Conservation (phyloP, 2,888 invertebrate species). For the Scrobipalpa costella region DNA sequence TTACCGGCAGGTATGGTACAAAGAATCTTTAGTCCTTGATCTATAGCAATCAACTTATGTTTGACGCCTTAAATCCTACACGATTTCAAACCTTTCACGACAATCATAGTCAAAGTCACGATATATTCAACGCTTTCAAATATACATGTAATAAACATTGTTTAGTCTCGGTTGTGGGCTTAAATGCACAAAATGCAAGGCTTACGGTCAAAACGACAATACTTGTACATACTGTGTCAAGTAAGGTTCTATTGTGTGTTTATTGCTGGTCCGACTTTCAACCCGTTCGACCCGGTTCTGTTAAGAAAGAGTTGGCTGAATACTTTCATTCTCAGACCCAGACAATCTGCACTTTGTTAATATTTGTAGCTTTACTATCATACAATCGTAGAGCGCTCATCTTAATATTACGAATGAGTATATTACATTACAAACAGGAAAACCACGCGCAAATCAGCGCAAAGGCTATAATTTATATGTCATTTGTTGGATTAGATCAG, state of each 20-base stretch:
- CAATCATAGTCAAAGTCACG: slow-evolving; percentile 20
- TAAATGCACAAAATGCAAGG: neutral
- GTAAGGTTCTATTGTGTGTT: neutral
- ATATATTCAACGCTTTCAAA: neutral
- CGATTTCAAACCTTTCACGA: slow-evolving; percentile 32
- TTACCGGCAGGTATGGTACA: slow-evolving; percentile 17
- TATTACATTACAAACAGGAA: neutral
- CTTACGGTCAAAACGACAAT: slow-evolving; percentile 1
- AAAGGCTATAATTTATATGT: slow-evolving; percentile 1
- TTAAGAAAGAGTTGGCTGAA: neutral
- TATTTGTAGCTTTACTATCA: neutral
- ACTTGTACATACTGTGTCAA: neutral
- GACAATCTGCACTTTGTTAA: neutral
- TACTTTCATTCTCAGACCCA: neutral
- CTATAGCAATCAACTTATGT: slow-evolving; percentile 49
- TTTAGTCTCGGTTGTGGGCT: no score
- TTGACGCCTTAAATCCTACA: slow-evolving; percentile 34
- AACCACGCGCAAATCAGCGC: neutral
- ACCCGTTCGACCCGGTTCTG: neutral
- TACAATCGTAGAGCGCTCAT: no score
- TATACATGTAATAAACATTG: neutral
- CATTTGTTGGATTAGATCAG: slow-evolving; percentile 15
- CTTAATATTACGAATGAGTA: neutral
- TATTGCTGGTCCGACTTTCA: neutral
- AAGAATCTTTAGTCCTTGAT: slow-evolving; percentile 54